phyloP scores from a whole-genome alignment of 1,140 invertebrate genomes.

The Samia ricini region DNA sequence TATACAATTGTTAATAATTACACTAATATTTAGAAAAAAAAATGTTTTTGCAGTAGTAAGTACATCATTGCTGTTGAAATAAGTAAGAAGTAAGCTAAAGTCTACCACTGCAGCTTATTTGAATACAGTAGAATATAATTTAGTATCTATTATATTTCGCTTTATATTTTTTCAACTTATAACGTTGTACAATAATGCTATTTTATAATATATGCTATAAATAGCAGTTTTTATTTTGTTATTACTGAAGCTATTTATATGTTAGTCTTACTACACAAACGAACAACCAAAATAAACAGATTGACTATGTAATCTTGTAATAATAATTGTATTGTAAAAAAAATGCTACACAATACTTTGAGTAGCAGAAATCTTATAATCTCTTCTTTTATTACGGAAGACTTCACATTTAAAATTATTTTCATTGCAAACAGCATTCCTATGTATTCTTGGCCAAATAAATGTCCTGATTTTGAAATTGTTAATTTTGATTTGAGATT shows the following conservation, averaged over 20 bases:
- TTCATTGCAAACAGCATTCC: too few relatives aligned
- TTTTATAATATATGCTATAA: not conserved
- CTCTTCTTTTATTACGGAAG: too few relatives aligned
- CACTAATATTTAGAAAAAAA: not conserved
- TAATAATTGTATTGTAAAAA: too few relatives aligned
- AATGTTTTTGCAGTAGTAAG: not conserved
- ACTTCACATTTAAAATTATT: too few relatives aligned
- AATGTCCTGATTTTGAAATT: too few relatives aligned
- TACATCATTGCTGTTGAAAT: not conserved
- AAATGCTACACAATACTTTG: not conserved
- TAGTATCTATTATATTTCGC: not conserved
- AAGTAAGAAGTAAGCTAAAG: not conserved
- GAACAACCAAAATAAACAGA: not conserved
- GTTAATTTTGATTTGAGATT: too few relatives aligned
- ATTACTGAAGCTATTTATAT: not conserved
- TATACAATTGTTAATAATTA: not conserved
- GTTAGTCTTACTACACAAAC: not conserved
- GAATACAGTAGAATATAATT: not conserved
- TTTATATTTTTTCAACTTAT: not conserved
- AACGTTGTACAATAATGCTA: not conserved
- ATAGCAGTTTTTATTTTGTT: not conserved
- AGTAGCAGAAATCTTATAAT: too few relatives aligned
- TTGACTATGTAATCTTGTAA: too few relatives aligned
- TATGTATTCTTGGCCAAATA: too few relatives aligned
- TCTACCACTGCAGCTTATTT: not conserved